phyloP scores from a whole-genome alignment of 2,888 invertebrate genomes.

The Morpho deidamia region DNA sequence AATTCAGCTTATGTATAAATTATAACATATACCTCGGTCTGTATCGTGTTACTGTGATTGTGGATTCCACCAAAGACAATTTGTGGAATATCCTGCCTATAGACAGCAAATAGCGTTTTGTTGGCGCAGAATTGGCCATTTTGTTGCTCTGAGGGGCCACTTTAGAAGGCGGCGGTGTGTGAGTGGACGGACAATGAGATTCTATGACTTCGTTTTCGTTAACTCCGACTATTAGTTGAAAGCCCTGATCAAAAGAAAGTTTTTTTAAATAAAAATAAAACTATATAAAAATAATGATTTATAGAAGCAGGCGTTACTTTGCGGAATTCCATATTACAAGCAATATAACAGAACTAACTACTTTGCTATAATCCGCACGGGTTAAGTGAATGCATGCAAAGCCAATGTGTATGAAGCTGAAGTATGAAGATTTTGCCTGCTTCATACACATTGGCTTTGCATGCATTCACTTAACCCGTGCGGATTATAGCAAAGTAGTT shows the following conservation, averaged over 20 bases:
- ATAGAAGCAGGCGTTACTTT: no score
- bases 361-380: no score
- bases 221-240: conserved; percentile 85
- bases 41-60: conserved; percentile 96
- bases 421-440: no score
- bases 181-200: conserved; percentile 56
- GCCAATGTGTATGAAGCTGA: no score
- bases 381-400: no score
- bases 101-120: conserved; percentile 90
- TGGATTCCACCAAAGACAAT: conserved; percentile 89
- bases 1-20: not conserved
- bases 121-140: conserved; percentile 48
- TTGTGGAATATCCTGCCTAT: conserved; percentile 97
- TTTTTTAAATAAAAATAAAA: no score
- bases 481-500: no score
- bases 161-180: conserved; percentile 62
- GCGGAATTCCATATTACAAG: no score
- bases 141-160: conserved; percentile 69
- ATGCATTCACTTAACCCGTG: no score
- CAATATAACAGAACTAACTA: no score
- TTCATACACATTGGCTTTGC: no score
- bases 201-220: conserved; percentile 66
- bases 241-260: conserved; percentile 77
- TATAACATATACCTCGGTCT: conserved; percentile 85
- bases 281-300: no score